Conservation (phyloP, 2,797 vertebrate species). For the Linurgus olivaceus region DNA sequence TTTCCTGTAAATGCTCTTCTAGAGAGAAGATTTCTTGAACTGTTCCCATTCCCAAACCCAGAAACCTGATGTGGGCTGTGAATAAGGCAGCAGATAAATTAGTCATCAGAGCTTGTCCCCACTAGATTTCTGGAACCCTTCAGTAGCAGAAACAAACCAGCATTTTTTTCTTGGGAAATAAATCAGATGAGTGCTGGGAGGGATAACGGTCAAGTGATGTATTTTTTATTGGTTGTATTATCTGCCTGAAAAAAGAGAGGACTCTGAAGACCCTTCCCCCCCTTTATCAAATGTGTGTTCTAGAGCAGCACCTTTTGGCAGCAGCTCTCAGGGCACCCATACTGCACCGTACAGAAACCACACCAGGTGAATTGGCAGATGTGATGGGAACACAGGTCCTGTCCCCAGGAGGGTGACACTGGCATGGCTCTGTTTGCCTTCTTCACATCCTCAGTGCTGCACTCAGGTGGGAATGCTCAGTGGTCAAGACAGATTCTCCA, state of each 20-base stretch:
- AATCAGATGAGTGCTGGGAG: background rate
- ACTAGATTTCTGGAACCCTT: background rate
- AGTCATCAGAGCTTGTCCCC: background rate
- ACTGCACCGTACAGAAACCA: too few species aligned
- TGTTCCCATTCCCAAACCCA: background rate
- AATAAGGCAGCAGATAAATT: background rate
- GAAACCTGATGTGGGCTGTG: background rate
- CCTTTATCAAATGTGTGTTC: fast-evolving
- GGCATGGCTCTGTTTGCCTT: background rate
- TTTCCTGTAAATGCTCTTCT: background rate
- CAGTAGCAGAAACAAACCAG: background rate
- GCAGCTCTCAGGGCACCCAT: background rate
- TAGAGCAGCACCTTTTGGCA: background rate
- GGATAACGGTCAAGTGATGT: fast-evolving
- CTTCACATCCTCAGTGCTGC: background rate
- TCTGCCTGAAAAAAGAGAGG: background rate
- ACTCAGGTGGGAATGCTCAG: background rate
- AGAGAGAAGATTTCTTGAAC: background rate
- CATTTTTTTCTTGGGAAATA: background rate
- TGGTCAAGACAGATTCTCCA: background rate
- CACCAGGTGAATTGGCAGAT: background rate
- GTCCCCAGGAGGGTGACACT: background rate
- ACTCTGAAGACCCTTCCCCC: background rate
- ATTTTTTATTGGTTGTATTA: background rate
- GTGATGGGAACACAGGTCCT: background rate